These are phyloP conservation scores for Kuschelorhynchus macadamiae DNA, from an alignment of 2,888 invertebrate genomes.

Conservation along the genomic window DNA sequence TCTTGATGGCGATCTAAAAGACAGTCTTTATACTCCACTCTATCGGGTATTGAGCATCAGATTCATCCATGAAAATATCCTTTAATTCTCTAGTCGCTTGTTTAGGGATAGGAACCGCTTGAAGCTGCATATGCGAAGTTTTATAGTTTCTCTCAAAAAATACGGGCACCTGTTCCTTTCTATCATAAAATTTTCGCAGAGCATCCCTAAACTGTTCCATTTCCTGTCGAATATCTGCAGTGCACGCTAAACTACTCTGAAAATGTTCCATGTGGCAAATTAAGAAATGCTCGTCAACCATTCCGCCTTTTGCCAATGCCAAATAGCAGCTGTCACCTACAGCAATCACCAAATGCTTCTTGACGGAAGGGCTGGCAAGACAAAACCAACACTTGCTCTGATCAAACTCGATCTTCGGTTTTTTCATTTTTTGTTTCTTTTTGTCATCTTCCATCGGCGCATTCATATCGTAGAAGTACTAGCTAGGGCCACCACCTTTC, in stretches of 20 bases:
- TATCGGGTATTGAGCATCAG: too few relatives aligned
- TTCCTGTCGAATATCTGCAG: constrained; percentile 84
- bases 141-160: constrained; percentile 97
- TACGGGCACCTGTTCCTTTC: constrained; percentile 79
- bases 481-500: constrained; percentile 70
- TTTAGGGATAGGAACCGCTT: constrained; percentile 83
- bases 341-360: constrained; percentile 94
- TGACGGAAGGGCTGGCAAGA: constrained; percentile 90
- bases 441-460: constrained; percentile 67
- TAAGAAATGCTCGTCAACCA: constrained; percentile 88
- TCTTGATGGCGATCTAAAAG: too few relatives aligned
- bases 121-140: constrained; percentile 94
- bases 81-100: constrained; percentile 54
- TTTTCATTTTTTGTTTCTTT: constrained; percentile 71
- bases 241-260: constrained; percentile 78
- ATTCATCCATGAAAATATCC: too few relatives aligned
- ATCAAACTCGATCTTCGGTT: constrained; percentile 75
- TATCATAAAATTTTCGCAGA: constrained; percentile 77
- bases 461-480: constrained; percentile 93
- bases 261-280: constrained; percentile 93
- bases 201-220: constrained; percentile 82
- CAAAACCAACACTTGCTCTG: constrained; percentile 97
- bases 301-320: constrained; percentile 89
- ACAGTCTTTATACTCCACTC: too few relatives aligned
- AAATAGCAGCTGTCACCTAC: constrained; percentile 91